A percentile compares a stretch with the other conserved stretches of the same genome.
These are phyloP conservation scores for Bibio marci DNA, from an alignment of 2,888 invertebrate species.

Conservation along the genomic window DNA sequence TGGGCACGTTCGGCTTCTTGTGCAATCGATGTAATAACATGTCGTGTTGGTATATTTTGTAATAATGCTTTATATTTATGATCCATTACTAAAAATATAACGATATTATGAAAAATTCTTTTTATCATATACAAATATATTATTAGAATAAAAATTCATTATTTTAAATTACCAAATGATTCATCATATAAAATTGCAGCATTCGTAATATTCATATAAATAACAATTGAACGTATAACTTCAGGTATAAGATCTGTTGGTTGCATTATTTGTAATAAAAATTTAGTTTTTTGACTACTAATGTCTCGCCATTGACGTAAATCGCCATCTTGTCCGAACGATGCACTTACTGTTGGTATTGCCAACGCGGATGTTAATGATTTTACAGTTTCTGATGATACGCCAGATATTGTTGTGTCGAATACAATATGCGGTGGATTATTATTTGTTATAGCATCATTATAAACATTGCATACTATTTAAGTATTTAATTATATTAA, in stretches of 20 bases:
- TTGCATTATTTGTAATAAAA: conserved; percentile 50
- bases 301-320: conserved; percentile 66
- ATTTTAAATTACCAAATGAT: conserved; percentile 30
- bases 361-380: conserved; percentile 64
- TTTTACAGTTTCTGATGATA: conserved; percentile 70
- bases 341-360: conserved; percentile 67
- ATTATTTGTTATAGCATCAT: conserved; percentile 42
- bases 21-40: conserved; percentile 58
- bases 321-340: conserved; percentile 73
- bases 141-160: background rate
- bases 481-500: background rate
- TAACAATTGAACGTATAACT: conserved; percentile 28
- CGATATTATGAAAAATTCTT: background rate
- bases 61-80: conserved; percentile 84
- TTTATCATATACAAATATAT: background rate
- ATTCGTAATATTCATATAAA: conserved; percentile 72
- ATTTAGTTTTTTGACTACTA: conserved; percentile 48
- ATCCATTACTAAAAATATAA: conserved; percentile 56
- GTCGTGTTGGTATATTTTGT: conserved; percentile 77
- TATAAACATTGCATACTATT: conserved; percentile 55
- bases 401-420: conserved; percentile 66
- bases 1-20: conserved; percentile 36
- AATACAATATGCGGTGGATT: conserved; percentile 61
- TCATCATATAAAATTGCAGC: conserved; percentile 80
- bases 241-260: conserved; percentile 75